Base-by-base conservation (phyloP, 2,797 vertebrate species). In the Ceryle rudis region DNA sequence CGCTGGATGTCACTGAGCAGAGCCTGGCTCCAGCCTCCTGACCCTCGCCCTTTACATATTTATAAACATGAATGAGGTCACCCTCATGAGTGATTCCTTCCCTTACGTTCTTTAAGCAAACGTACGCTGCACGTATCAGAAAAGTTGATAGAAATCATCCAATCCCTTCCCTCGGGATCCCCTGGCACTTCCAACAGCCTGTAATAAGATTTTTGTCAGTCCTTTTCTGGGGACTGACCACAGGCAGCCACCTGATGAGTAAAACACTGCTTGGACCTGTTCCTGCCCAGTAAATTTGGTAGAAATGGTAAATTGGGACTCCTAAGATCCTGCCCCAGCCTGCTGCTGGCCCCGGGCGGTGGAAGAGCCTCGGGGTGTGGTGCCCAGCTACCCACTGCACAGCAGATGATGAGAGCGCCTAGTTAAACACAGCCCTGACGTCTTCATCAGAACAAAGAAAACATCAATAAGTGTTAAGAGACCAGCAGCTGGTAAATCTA, bases 401-500 rank as follows among this genome's bases (percentile, higher is more conserved):
- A 5, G 64, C 89, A 74, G 71, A 37, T 41, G 79, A 78, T 86
- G 6, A 95, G 80, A 46, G 47, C 4, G 52, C 82, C 66, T 37
- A 37, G 77, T 33, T 89, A 90, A 94, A 93, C 60, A 66, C 1
- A 6, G 81, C 91, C 29, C 14, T 75, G 94, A 96, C 65, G 81
- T 91, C 89, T 88, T 84, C 67, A 31, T 37, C 20, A 61, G 79
- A 35, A 84, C 67, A 97, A 89, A 84, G 79, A 70, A 97, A 96
- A 91, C 90, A 96, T 67, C 92, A 75, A 44, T 75, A 88, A 86
- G 73, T 81, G 81, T 33, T 79, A 37, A 42, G 87, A 94, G 95
- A 97, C 37, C 89, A 94, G 92, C 93, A 97, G 93, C 93, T 97
- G 95, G 93, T 90, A 95, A 96, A 97, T 96, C 87, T 91, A 86